These are phyloP conservation scores for Neodontobutis hainanensis DNA, from an alignment of 2,113 vertebrate genomes.

Conservation along the genomic window DNA sequence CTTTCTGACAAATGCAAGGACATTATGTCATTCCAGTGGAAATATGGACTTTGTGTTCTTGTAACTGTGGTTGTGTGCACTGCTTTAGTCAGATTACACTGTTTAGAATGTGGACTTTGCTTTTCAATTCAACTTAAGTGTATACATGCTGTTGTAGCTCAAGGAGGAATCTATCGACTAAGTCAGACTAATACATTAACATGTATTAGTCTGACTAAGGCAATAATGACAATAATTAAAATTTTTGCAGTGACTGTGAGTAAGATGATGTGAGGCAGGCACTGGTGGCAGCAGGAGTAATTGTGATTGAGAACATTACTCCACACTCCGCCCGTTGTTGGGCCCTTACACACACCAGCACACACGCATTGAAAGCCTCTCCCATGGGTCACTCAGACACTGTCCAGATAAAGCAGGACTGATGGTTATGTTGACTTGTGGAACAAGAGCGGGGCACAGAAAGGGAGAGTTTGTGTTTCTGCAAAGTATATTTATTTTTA, in stretches of 20 bases:
- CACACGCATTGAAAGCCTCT: conserved; percentile 47
- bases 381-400: conserved; percentile 77
- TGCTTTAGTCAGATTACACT: too few relatives aligned
- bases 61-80: not conserved
- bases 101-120: too few relatives aligned
- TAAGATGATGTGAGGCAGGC: conserved; percentile 61
- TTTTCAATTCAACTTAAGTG: too few relatives aligned
- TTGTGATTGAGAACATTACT: conserved; percentile 77
- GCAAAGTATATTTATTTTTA: conserved; percentile 59
- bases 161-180: too few relatives aligned
- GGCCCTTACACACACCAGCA: conserved; percentile 37
- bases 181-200: too few relatives aligned
- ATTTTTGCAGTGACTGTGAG: conserved; percentile 5
- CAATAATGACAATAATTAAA: too few relatives aligned
- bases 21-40: conserved; percentile 60
- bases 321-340: conserved; percentile 69
- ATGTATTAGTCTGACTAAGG: too few relatives aligned
- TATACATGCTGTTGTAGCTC: too few relatives aligned
- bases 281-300: conserved; percentile 72
- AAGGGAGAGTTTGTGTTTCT: conserved; percentile 16
- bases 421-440: conserved; percentile 61
- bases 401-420: conserved; percentile 77
- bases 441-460: conserved; percentile 36
- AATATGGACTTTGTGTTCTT: conserved; percentile 52
- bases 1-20: conserved; percentile 38